phyloP scores from a whole-genome alignment of 1,140 invertebrate species.

The Heliothis virescens region DNA sequence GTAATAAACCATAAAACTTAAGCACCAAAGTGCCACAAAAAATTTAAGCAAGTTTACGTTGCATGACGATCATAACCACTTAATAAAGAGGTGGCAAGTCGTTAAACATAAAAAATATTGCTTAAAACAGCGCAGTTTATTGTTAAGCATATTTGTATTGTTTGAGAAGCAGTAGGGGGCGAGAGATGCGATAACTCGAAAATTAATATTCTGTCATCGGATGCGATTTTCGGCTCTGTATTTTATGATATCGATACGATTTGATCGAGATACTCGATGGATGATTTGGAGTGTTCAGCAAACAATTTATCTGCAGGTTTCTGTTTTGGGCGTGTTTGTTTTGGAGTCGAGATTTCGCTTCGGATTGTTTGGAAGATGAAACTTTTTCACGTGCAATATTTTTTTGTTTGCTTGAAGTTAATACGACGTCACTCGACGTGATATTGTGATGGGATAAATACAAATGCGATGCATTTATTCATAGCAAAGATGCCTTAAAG shows the following conservation, averaged over 20 bases:
- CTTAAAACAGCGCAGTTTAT: slow-evolving; percentile 40
- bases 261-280: slow-evolving; percentile 50
- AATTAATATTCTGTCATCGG: slow-evolving; percentile 65
- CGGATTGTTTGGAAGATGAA: slow-evolving; percentile 38
- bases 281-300: slow-evolving; percentile 53
- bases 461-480: not conserved
- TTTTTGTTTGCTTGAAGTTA: slow-evolving; percentile 24
- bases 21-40: not conserved
- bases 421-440: not conserved
- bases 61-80: slow-evolving; percentile 37
- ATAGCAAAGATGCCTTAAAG: no score
- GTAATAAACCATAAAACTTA: slow-evolving; percentile 18
- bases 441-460: slow-evolving; percentile 5
- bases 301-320: slow-evolving; percentile 56
- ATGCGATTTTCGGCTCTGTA: slow-evolving; percentile 57
- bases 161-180: slow-evolving; percentile 31
- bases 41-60: slow-evolving; percentile 9
- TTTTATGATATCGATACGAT: slow-evolving; percentile 63
- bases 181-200: slow-evolving; percentile 49
- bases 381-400: slow-evolving; percentile 28
- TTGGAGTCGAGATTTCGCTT: slow-evolving; percentile 49
- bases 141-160: slow-evolving; percentile 42
- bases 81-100: slow-evolving; percentile 24
- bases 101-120: slow-evolving; percentile 34
- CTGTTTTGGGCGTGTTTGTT: slow-evolving; percentile 55